Conservation (phyloP, 1,140 invertebrate species). For the Drosophila miranda region DNA sequence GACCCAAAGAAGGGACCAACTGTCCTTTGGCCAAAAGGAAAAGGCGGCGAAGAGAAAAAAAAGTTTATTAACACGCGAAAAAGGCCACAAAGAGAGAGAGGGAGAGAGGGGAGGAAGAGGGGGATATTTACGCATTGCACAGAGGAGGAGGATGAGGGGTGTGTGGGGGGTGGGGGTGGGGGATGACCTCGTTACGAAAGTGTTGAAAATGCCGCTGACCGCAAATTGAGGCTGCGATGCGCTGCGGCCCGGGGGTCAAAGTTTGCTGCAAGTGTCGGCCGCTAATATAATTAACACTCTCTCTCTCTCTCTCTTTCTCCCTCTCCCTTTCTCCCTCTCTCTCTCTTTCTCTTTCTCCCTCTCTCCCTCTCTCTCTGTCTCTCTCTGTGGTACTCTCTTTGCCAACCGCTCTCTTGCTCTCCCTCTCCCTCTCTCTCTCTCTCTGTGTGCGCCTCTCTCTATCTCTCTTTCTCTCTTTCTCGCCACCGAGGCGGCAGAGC, state of each 20-base stretch:
- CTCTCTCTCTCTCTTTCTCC: slow-evolving; percentile 4
- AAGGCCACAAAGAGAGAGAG: slow-evolving; percentile 1
- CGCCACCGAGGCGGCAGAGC: slow-evolving; percentile 11
- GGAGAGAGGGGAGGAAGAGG: slow-evolving; percentile 1
- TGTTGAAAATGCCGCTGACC: slow-evolving; percentile 61
- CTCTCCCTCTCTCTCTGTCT: not conserved
- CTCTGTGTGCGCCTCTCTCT: not conserved
- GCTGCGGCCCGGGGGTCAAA: slow-evolving; percentile 46
- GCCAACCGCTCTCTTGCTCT: slow-evolving; percentile 17
- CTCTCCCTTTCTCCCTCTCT: not conserved
- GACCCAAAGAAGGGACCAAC: slow-evolving; percentile 8
- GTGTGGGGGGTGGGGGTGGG: slow-evolving; percentile 4
- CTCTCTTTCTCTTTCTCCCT: not conserved
- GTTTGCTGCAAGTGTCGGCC: slow-evolving; percentile 36
- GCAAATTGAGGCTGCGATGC: slow-evolving; percentile 49
- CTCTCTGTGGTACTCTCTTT: slow-evolving; percentile 14
- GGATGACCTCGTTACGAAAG: slow-evolving; percentile 68
- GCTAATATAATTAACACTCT: slow-evolving; percentile 71
- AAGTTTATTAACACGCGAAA: slow-evolving; percentile 65
- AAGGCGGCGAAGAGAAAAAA: slow-evolving; percentile 17
- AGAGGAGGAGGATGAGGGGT: not conserved
- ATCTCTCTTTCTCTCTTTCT: not conserved
- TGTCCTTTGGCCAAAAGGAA: slow-evolving; percentile 20
- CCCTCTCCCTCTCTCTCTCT: slow-evolving; percentile 9
- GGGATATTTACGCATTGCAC: slow-evolving; percentile 32